Conservation (phyloP, 2,888 invertebrate genomes). For the Drosophila lacicola region DNA sequence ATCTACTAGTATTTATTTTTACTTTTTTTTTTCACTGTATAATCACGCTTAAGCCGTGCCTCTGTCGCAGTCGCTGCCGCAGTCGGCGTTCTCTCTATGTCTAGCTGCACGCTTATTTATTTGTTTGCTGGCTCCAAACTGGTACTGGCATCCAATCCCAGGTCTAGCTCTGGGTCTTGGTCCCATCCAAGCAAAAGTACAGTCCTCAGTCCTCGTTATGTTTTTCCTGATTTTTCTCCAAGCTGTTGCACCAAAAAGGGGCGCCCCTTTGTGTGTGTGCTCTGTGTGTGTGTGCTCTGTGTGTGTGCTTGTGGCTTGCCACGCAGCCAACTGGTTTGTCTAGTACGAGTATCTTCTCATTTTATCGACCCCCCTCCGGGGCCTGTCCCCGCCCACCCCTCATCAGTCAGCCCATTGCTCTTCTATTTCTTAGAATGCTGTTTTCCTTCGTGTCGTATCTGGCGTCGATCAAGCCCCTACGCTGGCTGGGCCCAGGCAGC, state of each 20-base stretch:
- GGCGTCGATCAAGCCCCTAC: slow-evolving; percentile 57
- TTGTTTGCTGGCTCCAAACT: slow-evolving; percentile 76
- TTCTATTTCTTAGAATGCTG: slow-evolving; percentile 71
- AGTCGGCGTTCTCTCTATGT: slow-evolving; percentile 45
- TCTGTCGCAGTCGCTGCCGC: slow-evolving; percentile 10
- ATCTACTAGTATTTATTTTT: slow-evolving; percentile 33
- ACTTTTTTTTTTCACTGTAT: slow-evolving; percentile 35
- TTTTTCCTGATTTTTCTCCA: slow-evolving; percentile 76
- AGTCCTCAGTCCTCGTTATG: slow-evolving; percentile 69
- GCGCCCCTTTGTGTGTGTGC: slow-evolving; percentile 38
- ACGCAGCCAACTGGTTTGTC: slow-evolving; percentile 71
- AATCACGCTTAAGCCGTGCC: slow-evolving; percentile 68
- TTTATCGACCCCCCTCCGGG: slow-evolving; percentile 51
- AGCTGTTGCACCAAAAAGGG: slow-evolving; percentile 41
- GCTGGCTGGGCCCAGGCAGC: slow-evolving; percentile 1
- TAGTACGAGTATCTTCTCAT: slow-evolving; percentile 67
- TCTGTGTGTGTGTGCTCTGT: slow-evolving; percentile 1
- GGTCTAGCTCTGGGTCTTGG: slow-evolving; percentile 29
- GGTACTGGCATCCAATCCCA: slow-evolving; percentile 65
- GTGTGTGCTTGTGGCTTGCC: slow-evolving; percentile 39
- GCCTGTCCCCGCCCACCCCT: not conserved
- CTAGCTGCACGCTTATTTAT: slow-evolving; percentile 74
- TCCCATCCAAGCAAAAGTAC: slow-evolving; percentile 55
- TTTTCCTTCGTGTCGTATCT: slow-evolving; percentile 61
- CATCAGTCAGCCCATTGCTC: slow-evolving; percentile 1